A percentile compares a stretch with the other conserved stretches of the same genome.
Conservation (phyloP, 2,888 invertebrate species). For the Branchipolynoe longqiensis region DNA sequence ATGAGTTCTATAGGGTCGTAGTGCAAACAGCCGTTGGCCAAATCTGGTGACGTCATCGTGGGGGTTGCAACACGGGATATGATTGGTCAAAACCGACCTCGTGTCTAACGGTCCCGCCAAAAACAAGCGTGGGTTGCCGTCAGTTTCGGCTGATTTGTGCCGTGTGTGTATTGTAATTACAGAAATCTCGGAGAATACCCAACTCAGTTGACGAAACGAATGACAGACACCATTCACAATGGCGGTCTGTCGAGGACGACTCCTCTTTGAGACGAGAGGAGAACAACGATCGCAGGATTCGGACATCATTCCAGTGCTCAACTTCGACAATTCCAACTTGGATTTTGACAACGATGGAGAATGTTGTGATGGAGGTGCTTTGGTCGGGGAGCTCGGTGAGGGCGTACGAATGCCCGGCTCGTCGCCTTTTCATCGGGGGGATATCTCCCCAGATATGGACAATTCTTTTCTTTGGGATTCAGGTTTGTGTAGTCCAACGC, state of each 20-base stretch:
- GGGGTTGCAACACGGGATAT: constrained; percentile 69
- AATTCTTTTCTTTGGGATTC: constrained; percentile 41
- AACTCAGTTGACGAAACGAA: background rate
- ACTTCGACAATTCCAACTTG: constrained; percentile 68
- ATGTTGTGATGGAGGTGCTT: constrained; percentile 20
- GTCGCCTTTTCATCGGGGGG: constrained; percentile 17
- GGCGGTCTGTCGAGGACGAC: constrained; percentile 59
- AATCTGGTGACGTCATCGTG: background rate
- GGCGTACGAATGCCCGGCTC: background rate
- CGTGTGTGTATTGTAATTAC: background rate
- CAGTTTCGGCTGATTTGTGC: constrained; percentile 1
- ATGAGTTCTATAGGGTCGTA: too few species aligned
- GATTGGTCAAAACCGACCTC: constrained; percentile 72
- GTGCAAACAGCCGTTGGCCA: too few species aligned
- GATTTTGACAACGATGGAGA: constrained; percentile 63
- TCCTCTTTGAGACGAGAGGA: constrained; percentile 72
- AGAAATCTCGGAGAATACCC: background rate
- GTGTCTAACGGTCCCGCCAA: constrained; percentile 78
- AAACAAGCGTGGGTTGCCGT: constrained; percentile 65
- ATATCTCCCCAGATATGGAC: constrained; percentile 23
- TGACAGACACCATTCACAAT: constrained; percentile 41
- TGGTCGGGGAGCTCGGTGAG: background rate
- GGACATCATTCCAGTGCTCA: constrained; percentile 68
- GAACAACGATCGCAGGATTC: constrained; percentile 70
- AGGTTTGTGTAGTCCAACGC: constrained; percentile 56